A percentile compares a stretch with the other conserved stretches of the same genome.
Evolutionary conservation across 2,797 vertebrate genomes (phyloP).

Genomic region (Heterohyrax brucei): DNA sequence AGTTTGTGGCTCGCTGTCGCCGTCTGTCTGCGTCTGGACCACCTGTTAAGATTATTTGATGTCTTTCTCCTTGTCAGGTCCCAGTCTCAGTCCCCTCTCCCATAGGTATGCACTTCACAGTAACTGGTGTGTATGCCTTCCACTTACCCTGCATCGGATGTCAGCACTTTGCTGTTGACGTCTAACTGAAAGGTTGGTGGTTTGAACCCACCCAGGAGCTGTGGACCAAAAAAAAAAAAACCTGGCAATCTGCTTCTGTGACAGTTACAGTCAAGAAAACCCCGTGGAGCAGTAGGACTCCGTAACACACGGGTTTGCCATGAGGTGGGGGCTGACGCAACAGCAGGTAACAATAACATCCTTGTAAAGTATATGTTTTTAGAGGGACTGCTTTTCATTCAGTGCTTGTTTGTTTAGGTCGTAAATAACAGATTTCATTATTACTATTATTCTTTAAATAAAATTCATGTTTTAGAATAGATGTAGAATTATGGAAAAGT

Average conservation of each 20-base stretch:
- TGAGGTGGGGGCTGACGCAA: neutral
- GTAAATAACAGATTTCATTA: neutral
- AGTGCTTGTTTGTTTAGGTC: neutral
- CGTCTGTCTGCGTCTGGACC: neutral
- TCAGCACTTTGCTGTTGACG: neutral
- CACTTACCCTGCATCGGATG: accelerated
- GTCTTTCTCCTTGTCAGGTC: neutral
- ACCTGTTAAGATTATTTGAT: neutral
- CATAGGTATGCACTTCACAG: neutral
- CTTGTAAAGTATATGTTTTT: neutral
- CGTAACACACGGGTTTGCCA: neutral
- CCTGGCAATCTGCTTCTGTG: neutral
- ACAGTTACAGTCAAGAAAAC: neutral
- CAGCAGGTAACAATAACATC: neutral
- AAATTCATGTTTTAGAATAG: neutral
- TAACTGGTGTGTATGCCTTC: neutral
- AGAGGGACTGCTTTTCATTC: neutral
- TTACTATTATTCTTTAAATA: neutral
- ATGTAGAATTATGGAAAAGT: neutral
- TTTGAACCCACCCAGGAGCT: neutral
- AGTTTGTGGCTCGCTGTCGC: neutral
- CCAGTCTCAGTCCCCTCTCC: no score
- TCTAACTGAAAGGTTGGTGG: neutral
- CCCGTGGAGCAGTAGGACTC: neutral
- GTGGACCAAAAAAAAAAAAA: neutral